These are phyloP conservation scores for Andrena cerasifolii DNA, from an alignment of 1,140 invertebrate species.

Conservation along the genomic window DNA sequence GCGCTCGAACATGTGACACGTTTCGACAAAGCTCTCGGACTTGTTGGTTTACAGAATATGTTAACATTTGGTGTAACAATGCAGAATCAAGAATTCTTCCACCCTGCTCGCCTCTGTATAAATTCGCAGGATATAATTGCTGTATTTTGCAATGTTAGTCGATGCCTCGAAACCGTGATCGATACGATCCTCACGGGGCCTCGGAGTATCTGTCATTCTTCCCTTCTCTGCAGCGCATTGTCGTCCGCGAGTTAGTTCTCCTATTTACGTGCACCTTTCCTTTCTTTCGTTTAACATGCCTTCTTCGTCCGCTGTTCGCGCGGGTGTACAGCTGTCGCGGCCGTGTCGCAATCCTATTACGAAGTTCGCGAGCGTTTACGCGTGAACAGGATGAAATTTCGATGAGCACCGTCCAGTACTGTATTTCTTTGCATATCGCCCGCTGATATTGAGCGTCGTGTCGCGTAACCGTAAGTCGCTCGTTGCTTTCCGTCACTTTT, in stretches of 20 bases:
- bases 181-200: conserved; percentile 20
- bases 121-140: conserved; percentile 29
- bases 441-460: conserved; percentile 5
- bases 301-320: neutral
- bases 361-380: neutral
- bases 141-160: conserved; percentile 44
- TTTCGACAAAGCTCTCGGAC: neutral
- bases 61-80: neutral
- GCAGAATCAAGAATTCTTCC: neutral
- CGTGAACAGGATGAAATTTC: neutral
- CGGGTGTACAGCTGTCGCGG: neutral
- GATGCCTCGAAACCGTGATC: conserved; percentile 35
- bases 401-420: neutral
- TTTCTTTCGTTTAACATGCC: conserved; percentile 7
- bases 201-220: conserved; percentile 21
- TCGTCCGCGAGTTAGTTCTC: neutral
- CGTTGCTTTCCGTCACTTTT: conserved; percentile 42
- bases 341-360: neutral
- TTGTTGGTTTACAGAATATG: neutral
- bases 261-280: neutral
- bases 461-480: conserved; percentile 36
- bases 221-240: neutral
- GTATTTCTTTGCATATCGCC: neutral
- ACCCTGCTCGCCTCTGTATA: neutral
- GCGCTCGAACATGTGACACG: neutral